Evolutionary conservation across 2,888 invertebrate species (phyloP), one percentile per base, ranked within the genome.

Genomic region (Acleris cristana): DNA sequence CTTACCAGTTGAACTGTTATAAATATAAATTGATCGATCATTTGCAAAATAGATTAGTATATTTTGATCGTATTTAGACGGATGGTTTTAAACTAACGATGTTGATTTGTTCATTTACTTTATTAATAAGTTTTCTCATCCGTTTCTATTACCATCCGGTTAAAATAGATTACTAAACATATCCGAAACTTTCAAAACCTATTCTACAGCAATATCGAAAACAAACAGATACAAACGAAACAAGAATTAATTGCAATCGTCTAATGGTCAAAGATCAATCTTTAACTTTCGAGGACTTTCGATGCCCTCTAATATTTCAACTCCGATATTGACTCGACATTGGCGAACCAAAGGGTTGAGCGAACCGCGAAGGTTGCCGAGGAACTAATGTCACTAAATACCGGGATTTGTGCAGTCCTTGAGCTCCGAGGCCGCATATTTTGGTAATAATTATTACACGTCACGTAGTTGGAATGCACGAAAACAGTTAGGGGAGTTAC

Each of bases 401-500:
- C 51, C 16, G n/a, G 45, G 60, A 61, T 56, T 56, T 55, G 26
- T 61, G 51, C 53, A 59, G 59, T 51, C 61, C 65, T 66, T 66
- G 65, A 51, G 23, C 48, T 44, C n/a, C 61, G 55, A 18, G 61
- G 61, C 23, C 61, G 52, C 56, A 66, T 61, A 61, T 56, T 60
- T 65, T 18, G 65, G 40, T 60, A 49, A 65, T 65, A 60, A 66
- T 66, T 60, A 65, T 56, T 60, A 51, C 49, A 48, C 26, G 55
- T 60, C 65, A 66, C 65, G 61, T 56, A 30, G 45, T 30, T 18
- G 26, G 18, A 60, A 60, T 55, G 48, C 26, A 53, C 23, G 19
- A 40, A 49, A 26, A 49, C 26, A 49, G 26, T 54, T 40, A 23
- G 58, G 18, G 18, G 54, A 34, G 40, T 40, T 14, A 40, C 40